Evolutionary conservation across 2,888 invertebrate species (phyloP), one percentile per base, ranked within the genome.

Genomic region (Penaeus monodon): DNA sequence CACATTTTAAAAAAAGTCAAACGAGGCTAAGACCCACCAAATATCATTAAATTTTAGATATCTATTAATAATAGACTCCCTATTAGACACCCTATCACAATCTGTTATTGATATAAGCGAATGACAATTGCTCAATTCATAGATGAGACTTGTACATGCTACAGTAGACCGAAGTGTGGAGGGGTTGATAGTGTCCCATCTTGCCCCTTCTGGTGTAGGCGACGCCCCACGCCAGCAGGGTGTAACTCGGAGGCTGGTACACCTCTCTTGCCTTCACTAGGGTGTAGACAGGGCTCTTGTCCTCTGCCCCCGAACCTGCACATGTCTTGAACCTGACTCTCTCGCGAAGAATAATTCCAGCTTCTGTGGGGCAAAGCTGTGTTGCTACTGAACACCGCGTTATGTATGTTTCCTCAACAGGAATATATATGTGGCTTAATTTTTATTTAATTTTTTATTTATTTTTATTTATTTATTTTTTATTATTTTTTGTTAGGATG

Each of bases 111-210:
- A 86, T 86, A 76, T 86, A 86, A 86, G 86, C 86, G 86, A 81
- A 86, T 68, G 86, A 86, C 81, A 81, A 81, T 86, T 86, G 86
- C 86, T 86, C 86, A 86, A 86, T 81, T 85, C 86, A 81, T 86
- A 86, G 86, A 81, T 81, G 86, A 86, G 86, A 86, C 86, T 86
- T 86, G 86, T 86, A 86, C 86, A 80, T 86, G 86, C 86, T 86
- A 86, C 85, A 64, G 68, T 76, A 38, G 76, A 76, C n/a, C 44
- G 76, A 38, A 38, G 66, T 49, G 80, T 80, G 38, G 65, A 57
- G 80, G 65, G 80, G 73, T 38, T 22, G 73, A 38, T 29, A 33
- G 22, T 73, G 24, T 73, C 38, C 29, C 29, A 22, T n/a, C 17
- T 27, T 38, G 17, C 73, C 20, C 22, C 38, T 29, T 38, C 33